These are phyloP conservation scores for Gambelia wislizenii DNA, from an alignment of 2,797 vertebrate species.

Conservation along the genomic window DNA sequence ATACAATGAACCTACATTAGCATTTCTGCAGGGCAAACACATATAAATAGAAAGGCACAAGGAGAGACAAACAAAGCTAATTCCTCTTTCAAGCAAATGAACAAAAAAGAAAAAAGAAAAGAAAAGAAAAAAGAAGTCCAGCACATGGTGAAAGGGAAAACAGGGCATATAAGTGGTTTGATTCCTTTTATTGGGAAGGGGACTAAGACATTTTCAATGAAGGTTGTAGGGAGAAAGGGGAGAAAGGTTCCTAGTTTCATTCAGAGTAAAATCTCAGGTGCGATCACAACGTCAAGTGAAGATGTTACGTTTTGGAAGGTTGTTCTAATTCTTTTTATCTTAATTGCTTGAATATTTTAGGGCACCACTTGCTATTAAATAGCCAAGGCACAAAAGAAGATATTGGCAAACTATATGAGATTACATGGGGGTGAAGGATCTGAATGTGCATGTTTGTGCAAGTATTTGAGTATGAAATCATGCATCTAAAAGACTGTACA, in stretches of 20 bases:
- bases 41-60: constrained; percentile 78
- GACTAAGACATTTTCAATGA: constrained; percentile 68
- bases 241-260: constrained; percentile 40
- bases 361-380: background rate
- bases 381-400: constrained; percentile 14
- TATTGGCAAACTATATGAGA: background rate
- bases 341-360: constrained; percentile 26
- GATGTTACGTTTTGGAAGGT: background rate
- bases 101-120: too few relatives aligned
- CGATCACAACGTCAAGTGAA: constrained; percentile 11
- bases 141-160: constrained; percentile 75
- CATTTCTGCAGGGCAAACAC: constrained; percentile 83
- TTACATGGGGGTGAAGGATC: background rate
- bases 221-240: background rate
- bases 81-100: constrained; percentile 60
- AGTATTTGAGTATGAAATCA: constrained; percentile 23
- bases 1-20: constrained; percentile 62
- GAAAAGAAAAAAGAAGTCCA: constrained; percentile 80
- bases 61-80: constrained; percentile 58
- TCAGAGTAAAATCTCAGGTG: constrained; percentile 6
- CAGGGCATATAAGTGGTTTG: constrained; percentile 55
- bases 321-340: constrained; percentile 18
- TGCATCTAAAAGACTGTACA: constrained; percentile 40
- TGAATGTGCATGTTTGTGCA: constrained; percentile 14
- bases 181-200: constrained; percentile 60